Percentiles rank a stretch among this genome's conserved stretches.
These are phyloP conservation scores for Sphenodon punctatus DNA, from an alignment of 2,797 vertebrate genomes.

Conservation along the genomic window DNA sequence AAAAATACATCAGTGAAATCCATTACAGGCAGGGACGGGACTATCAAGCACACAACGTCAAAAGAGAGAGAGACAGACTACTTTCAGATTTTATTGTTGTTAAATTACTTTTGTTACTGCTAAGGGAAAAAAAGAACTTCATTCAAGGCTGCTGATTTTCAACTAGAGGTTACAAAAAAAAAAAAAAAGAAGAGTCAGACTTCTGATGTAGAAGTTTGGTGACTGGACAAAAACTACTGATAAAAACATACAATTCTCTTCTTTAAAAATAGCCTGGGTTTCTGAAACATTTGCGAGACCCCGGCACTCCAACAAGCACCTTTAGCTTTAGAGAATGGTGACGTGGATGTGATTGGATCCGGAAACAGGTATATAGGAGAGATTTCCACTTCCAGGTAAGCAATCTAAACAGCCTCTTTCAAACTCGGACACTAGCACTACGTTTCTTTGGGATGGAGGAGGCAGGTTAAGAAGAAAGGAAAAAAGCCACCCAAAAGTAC, in stretches of 20 bases:
- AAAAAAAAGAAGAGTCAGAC: slow-evolving; percentile 25
- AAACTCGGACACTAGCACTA: slow-evolving; percentile 50
- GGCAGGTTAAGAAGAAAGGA: too few relatives aligned
- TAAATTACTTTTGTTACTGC: slow-evolving; percentile 75
- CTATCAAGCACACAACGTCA: slow-evolving; percentile 76
- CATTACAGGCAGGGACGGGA: slow-evolving; percentile 80
- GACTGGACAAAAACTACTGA: slow-evolving; percentile 57
- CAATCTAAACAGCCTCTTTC: slow-evolving; percentile 13
- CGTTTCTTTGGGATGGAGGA: slow-evolving; percentile 46
- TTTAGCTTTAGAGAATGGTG: slow-evolving; percentile 24
- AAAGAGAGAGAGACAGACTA: slow-evolving; percentile 57
- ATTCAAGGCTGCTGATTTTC: slow-evolving; percentile 67
- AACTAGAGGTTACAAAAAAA: not conserved
- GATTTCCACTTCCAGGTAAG: slow-evolving; percentile 51
- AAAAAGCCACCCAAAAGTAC: slow-evolving; percentile 46
- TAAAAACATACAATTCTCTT: slow-evolving; percentile 56
- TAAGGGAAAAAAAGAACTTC: slow-evolving; percentile 67
- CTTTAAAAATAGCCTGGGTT: slow-evolving; percentile 54
- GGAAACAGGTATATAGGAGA: not conserved
- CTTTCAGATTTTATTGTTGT: slow-evolving; percentile 76
- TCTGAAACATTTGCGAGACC: slow-evolving; percentile 23
- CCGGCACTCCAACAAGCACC: slow-evolving; percentile 25
- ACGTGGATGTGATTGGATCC: slow-evolving; percentile 17
- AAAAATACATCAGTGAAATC: slow-evolving; percentile 77
- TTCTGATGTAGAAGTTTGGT: slow-evolving; percentile 63